These are phyloP conservation scores for Helostoma temminkii DNA, from an alignment of 2,797 vertebrate species.

Conservation along the genomic window DNA sequence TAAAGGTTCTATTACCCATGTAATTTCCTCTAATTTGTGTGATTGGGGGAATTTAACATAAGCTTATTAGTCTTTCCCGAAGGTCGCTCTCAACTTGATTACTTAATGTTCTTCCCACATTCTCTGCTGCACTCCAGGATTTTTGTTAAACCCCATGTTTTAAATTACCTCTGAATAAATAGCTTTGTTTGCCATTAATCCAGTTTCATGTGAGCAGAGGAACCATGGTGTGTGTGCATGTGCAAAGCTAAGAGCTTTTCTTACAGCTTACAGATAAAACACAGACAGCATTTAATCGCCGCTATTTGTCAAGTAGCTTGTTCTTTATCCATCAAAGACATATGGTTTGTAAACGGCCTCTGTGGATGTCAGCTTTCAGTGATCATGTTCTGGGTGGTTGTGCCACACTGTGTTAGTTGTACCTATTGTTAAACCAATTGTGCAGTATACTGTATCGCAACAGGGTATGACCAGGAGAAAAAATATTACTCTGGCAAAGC, in stretches of 20 bases:
- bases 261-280: slow-evolving; percentile 69
- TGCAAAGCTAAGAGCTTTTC: slow-evolving; percentile 76
- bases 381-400: slow-evolving; percentile 7
- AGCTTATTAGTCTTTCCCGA: slow-evolving; percentile 83
- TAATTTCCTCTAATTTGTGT: slow-evolving; percentile 82
- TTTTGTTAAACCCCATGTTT: slow-evolving; percentile 78
- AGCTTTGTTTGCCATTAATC: slow-evolving; percentile 86
- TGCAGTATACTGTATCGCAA: not conserved
- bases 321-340: slow-evolving; percentile 57
- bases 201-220: slow-evolving; percentile 78
- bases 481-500: not conserved
- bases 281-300: slow-evolving; percentile 76
- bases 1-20: slow-evolving; percentile 66
- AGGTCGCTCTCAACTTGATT: slow-evolving; percentile 82
- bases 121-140: slow-evolving; percentile 76
- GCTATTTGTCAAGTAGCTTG: slow-evolving; percentile 70
- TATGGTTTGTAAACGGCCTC: slow-evolving; percentile 46
- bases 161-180: slow-evolving; percentile 85
- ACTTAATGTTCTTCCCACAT: slow-evolving; percentile 83
- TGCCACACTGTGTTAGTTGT: slow-evolving; percentile 13
- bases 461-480: not conserved
- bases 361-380: slow-evolving; percentile 34
- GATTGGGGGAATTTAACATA: slow-evolving; percentile 79
- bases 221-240: slow-evolving; percentile 60
- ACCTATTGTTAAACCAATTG: not conserved